Conservation (phyloP, 2,113 vertebrate genomes). For the Leiothrix lutea region DNA sequence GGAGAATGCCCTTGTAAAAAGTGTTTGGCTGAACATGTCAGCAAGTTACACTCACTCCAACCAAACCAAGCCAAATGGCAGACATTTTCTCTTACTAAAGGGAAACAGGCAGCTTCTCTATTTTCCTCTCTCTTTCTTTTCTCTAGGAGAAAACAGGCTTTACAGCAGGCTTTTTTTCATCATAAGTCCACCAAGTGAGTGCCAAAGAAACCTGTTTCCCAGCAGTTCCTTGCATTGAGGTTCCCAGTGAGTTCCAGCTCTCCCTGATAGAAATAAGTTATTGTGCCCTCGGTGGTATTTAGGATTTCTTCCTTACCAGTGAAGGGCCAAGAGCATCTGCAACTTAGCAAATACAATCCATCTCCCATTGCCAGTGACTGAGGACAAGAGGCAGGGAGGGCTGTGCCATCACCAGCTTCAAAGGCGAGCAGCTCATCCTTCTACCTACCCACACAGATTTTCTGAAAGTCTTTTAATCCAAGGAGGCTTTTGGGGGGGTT, state of each 20-base stretch:
- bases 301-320: neutral
- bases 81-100: neutral
- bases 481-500: rapidly evolving
- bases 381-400: neutral
- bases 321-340: neutral
- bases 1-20: neutral
- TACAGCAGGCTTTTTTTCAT: neutral
- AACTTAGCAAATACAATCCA: neutral
- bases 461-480: neutral
- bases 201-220: neutral
- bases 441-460: neutral
- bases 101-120: neutral
- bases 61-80: neutral
- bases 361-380: neutral
- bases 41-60: neutral
- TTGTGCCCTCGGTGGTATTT: neutral
- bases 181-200: neutral
- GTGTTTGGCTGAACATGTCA: neutral
- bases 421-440: neutral
- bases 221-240: neutral
- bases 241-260: neutral
- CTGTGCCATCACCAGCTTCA: neutral
- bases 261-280: neutral
- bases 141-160: neutral
- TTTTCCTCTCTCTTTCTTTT: neutral